phyloP scores from a whole-genome alignment of 1,140 invertebrate genomes.

The Drosophila nannoptera region DNA sequence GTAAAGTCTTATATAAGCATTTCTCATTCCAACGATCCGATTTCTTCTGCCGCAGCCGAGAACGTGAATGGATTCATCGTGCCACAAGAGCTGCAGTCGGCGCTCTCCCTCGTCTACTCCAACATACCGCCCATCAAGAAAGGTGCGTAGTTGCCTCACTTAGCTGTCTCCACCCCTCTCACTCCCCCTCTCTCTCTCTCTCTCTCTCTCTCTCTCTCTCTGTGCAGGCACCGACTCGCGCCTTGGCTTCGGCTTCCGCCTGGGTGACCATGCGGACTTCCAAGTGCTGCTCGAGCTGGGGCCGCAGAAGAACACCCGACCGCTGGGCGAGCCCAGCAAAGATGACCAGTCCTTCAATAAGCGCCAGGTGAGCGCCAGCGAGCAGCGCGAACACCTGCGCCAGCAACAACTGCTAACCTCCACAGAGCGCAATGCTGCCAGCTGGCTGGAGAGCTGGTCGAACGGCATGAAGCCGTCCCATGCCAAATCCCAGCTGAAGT shows the following conservation, averaged over 20 bases:
- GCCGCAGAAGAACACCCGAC: conserved; percentile 85
- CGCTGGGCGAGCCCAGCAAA: conserved; percentile 79
- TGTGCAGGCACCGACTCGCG: conserved; percentile 87
- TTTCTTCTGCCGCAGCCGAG: conserved; percentile 42
- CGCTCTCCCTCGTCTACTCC: conserved; percentile 87
- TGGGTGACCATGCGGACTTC: conserved; percentile 89
- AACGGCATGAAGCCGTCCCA: conserved; percentile 63
- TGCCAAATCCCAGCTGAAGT: neutral
- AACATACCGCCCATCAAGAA: conserved; percentile 91
- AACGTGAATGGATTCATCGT: conserved; percentile 81
- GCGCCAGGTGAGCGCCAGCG: conserved; percentile 64
- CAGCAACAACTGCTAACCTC: conserved; percentile 54
- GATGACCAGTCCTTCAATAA: conserved; percentile 70
- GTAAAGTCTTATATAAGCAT: neutral
- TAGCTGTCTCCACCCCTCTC: neutral
- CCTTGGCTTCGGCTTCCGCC: conserved; percentile 87
- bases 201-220: neutral
- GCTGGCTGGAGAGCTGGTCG: conserved; percentile 73
- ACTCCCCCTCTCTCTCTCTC: neutral
- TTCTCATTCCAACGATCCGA: too few relatives aligned
- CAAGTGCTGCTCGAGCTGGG: conserved; percentile 88
- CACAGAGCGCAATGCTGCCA: conserved; percentile 61
- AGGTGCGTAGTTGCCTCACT: conserved; percentile 81
- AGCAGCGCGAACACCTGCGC: conserved; percentile 45
- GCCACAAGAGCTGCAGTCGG: conserved; percentile 87